Base-by-base conservation (phyloP, 2,888 invertebrate species). In the Gasteruption jaculator region DNA sequence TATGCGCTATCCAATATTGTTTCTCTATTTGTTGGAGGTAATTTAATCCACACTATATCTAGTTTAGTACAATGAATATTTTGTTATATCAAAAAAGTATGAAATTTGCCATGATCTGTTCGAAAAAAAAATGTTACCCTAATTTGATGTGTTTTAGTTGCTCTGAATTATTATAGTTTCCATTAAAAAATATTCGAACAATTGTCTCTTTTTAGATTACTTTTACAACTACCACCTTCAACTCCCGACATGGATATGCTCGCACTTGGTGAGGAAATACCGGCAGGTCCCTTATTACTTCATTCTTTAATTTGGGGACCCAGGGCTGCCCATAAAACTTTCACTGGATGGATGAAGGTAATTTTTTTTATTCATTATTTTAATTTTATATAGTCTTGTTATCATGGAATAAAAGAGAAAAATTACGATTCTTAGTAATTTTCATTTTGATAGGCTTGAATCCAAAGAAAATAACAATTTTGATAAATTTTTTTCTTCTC, bases 231-330 rank as follows among this genome's bases (percentile, higher is more conserved):
- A 66, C 94, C 94, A 0, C 94, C 94, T 0, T 92, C 94, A 0
- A 86, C 89, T 0, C 81, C 85, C 0, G 91, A 90, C 64, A 84
- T 94, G 74, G 89, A 90, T 64, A 79, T 84, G 42, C 71, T 93
- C 27, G 80, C 82, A 15, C 79, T 84, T 12, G 82, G 81, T 4
- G 74, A 78, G 40, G 79, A 78, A 14, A 77, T 82, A 2, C 76
- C 86, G 19, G 82, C 86, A 6, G 78, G 81, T 1, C 82, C 86
- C 2, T 72, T 83, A 56, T 74, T 89, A 11, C 74, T 94, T 26
- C 89, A 93, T 73, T 88, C 91, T 0, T 73, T 93, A 5, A 75
- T 93, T 7, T 94, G 94, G 94, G 89, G 90, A 4, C 88, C 93
- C 4, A 76, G 93, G 30, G 83, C 90, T 1, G 83, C 83, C 22